These are phyloP conservation scores for Microchirus variegatus DNA, from an alignment of 2,797 vertebrate species.

Conservation along the genomic window DNA sequence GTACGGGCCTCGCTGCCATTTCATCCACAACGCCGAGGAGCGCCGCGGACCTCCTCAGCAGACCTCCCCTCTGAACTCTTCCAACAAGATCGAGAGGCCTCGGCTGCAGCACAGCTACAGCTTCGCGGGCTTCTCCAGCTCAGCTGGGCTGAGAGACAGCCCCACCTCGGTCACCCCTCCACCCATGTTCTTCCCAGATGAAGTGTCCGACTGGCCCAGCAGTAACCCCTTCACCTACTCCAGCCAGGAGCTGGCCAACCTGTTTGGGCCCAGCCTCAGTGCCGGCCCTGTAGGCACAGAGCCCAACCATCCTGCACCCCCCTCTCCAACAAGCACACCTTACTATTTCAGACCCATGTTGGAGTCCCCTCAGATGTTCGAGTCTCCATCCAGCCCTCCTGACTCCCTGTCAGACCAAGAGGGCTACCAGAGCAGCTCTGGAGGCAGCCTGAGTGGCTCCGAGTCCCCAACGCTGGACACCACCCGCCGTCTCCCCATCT, in stretches of 20 bases:
- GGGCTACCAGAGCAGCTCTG: conserved; percentile 97
- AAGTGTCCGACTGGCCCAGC: conserved; percentile 90
- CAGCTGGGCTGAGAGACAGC: conserved; percentile 91
- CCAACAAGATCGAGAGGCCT: conserved; percentile 86
- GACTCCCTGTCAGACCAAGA: conserved; percentile 98
- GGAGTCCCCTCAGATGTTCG: conserved; percentile 92
- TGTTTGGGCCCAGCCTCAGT: conserved; percentile 91
- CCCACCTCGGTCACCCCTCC: conserved; percentile 96
- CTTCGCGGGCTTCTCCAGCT: conserved; percentile 93
- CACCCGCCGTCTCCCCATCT: conserved; percentile 96
- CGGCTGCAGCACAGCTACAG: conserved; percentile 98
- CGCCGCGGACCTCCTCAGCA: conserved; percentile 85
- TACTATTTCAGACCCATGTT: conserved; percentile 94
- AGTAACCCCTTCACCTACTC: conserved; percentile 97
- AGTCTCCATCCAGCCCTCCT: conserved; percentile 92
- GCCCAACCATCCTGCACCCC: conserved; percentile 69
- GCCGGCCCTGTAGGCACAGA: conserved; percentile 80
- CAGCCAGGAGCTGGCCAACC: conserved; percentile 97
- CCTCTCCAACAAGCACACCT: conserved; percentile 85
- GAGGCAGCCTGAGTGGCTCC: conserved; percentile 93
- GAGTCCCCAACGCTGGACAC: conserved; percentile 95
- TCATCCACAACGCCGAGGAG: conserved; percentile 94
- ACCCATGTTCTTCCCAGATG: conserved; percentile 92
- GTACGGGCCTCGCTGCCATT: conserved; percentile 92
- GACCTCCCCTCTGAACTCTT: conserved; percentile 74